phyloP scores from a whole-genome alignment of 2,888 invertebrate genomes.

The Schrankia costaestrigalis region DNA sequence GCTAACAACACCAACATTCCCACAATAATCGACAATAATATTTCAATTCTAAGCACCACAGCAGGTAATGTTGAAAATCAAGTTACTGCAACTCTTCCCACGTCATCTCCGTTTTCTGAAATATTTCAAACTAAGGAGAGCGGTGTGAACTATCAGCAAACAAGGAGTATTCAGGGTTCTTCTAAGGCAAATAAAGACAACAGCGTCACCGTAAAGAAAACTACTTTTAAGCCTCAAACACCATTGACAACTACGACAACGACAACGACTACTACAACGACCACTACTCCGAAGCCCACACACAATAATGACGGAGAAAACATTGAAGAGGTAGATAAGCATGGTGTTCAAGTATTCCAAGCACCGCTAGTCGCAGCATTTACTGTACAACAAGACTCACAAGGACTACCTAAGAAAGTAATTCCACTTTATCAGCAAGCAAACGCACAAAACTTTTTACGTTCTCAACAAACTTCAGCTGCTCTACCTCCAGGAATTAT shows the following conservation, averaged over 20 bases:
- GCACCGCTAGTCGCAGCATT: constrained; percentile 92
- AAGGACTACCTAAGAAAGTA: constrained; percentile 88
- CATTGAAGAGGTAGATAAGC: constrained; percentile 84
- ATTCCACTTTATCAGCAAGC: constrained; percentile 84
- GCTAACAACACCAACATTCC: constrained; percentile 54
- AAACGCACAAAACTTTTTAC: constrained; percentile 35
- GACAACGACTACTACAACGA: constrained; percentile 77
- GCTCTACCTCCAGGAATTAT: constrained; percentile 30
- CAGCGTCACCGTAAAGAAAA: constrained; percentile 38
- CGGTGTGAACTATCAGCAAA: constrained; percentile 58
- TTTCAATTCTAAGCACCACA: constrained; percentile 68
- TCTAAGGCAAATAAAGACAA: constrained; percentile 41
- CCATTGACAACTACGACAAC: constrained; percentile 46
- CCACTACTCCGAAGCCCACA: constrained; percentile 84
- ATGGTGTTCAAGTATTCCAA: constrained; percentile 88
- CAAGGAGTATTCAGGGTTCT: constrained; percentile 59
- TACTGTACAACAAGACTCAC: constrained; percentile 90
- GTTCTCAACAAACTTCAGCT: constrained; percentile 34
- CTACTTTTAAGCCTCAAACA: constrained; percentile 33
- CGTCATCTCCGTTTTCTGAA: constrained; percentile 62
- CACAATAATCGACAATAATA: constrained; percentile 59
- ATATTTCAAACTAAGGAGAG: constrained; percentile 66
- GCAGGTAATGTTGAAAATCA: constrained; percentile 74
- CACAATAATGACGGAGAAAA: constrained; percentile 85
- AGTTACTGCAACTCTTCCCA: constrained; percentile 58